Evolutionary conservation across 2,888 invertebrate species (phyloP), one percentile per base, ranked within the genome.

Genomic region (Margaritifera margaritifera): DNA sequence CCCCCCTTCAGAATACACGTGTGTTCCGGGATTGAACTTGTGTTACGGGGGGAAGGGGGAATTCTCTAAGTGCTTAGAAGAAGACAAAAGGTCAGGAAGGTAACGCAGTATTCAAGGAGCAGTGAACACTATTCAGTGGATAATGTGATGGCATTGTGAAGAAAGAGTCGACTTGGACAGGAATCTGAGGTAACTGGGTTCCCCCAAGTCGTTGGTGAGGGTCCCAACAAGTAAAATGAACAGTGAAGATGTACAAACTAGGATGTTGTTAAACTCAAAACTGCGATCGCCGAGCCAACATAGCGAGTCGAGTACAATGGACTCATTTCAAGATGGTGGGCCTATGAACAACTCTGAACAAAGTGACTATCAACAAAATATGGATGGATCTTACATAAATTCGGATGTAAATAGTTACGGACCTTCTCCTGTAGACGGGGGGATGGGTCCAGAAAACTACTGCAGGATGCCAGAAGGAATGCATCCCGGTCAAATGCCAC

Each of bases 301-400:
- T 62, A 75, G 79, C 72, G 84, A 82, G 71, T 60, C 78, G 70
- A 82, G 81, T 83, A 86, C 87, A 86, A 87, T 86, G 86, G 86
- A 86, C 81, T 83, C 84, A 78, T 84, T 86, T 83, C 88, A 88
- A 88, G 87, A 88, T 87, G 87, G 87, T 80, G 86, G 86, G 78
- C 83, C 83, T 74, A 84, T 83, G 82, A 84, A 82, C 74, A 42
- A 42, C 62, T 74, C 82, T 63, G 85, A 85, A 72, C 84, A 83
- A 72, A 80, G 74, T 75, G 84, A 84, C 64, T 83, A 75, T 77
- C 71, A 79, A 59, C 72, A 78, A 69, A 72, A 75, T 61, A 80
- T 85, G 82, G 86, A 86, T 66, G 84, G 84, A 65, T 78, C 84
- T 52, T 83, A 82, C 69, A 82, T 87, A 78, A 85, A 86, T 79